Evolutionary conservation across 2,113 vertebrate genomes (phyloP), one percentile per base, ranked within the genome.

Genomic region (Seriola aureovittata): DNA sequence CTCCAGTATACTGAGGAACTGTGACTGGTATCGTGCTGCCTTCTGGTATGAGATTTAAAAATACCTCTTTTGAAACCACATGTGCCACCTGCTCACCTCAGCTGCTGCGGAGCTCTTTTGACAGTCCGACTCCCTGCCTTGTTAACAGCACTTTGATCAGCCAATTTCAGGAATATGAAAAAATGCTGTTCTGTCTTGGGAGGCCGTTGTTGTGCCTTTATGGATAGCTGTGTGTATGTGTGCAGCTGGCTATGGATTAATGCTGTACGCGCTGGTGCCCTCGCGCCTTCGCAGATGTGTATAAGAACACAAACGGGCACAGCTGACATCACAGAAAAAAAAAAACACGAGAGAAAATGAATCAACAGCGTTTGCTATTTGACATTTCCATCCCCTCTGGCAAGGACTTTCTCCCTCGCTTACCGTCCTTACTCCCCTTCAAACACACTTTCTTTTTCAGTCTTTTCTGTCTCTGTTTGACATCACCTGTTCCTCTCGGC

Each of bases 91-190:
- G 85, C 90, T 90, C 88, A 89, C 88, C 85, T 82, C 79, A 2
- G 89, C 81, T 84, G 85, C 86, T 23, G 83, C 12, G 75, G 77
- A 75, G 72, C 80, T 85, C 81, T 64, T 88, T 80, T 85, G 86
- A 89, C 85, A 85, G 88, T 77, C 46, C 3, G 68, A 68, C 89
- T 85, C 69, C 57, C 75, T 67, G 78, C 78, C 86, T 89, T 78
- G 79, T 83, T 87, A 85, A 88, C 80, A 48, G 66, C 75, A 67
- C 86, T 91, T 93, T 90, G 75, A 89, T 90, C 78, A 81, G 85
- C 83, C 90, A 88, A 81, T 90, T 86, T 86, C 62, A 71, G 67
- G 67, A 71, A 82, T 76, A 79, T 75, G 83, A 88, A 86, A 84
- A 79, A 85, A 85, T 1, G 44, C 62, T 52, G 81, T 63, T 71